Evolutionary conservation across 1,140 invertebrate species (phyloP).

Genomic region (Hetaerina americana): DNA sequence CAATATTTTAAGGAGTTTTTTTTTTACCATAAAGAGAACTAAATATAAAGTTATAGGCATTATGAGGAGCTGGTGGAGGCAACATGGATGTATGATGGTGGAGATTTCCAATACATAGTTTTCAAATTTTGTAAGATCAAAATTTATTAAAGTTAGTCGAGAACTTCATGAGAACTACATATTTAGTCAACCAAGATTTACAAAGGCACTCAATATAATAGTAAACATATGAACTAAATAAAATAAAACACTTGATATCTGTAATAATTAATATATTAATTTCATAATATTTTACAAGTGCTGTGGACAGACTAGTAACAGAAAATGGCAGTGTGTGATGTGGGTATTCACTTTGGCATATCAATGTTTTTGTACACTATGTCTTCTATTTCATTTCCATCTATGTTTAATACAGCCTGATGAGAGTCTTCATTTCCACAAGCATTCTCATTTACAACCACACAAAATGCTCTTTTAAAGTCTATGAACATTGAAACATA

Average conservation of each 20-base stretch:
- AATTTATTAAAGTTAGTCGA: too few species aligned
- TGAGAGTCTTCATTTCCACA: background rate
- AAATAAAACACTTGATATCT: background rate
- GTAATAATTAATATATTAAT: background rate
- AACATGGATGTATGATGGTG: too few species aligned
- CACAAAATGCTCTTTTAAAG: background rate
- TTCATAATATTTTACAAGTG: constrained; percentile 1
- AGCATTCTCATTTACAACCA: background rate
- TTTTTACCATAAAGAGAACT: too few species aligned
- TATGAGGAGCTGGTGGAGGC: too few species aligned
- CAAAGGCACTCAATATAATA: too few species aligned
- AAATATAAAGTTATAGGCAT: too few species aligned
- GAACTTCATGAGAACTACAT: too few species aligned
- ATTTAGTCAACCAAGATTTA: too few species aligned
- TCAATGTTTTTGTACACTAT: background rate
- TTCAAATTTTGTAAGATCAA: too few species aligned
- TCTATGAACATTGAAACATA: background rate
- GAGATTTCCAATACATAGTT: too few species aligned
- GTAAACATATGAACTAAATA: too few species aligned
- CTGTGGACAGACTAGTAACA: background rate
- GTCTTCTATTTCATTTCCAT: background rate
- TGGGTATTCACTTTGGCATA: background rate
- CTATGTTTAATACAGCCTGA: background rate
- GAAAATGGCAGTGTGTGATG: background rate
- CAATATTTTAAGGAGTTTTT: too few species aligned